phyloP scores from a whole-genome alignment of 1,140 invertebrate genomes.

The Drosophila burlai region DNA sequence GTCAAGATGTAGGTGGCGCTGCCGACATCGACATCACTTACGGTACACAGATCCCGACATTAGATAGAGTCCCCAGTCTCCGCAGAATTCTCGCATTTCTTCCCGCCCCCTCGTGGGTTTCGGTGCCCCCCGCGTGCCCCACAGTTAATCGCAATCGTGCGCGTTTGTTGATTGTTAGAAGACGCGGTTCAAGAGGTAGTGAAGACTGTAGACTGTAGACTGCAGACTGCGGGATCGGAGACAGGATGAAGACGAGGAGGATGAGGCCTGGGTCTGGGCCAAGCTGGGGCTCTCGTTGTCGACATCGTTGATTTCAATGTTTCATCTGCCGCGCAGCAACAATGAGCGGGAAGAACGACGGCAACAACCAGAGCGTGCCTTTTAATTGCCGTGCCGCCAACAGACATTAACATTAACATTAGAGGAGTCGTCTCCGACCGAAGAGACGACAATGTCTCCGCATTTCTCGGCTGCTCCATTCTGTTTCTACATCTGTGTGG shows the following conservation, averaged over 20 bases:
- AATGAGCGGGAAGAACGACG: conserved; percentile 37
- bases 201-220: not conserved
- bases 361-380: conserved; percentile 70
- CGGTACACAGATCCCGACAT: conserved; percentile 73
- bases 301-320: conserved; percentile 78
- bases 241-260: conserved; percentile 11
- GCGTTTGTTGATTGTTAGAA: conserved; percentile 71
- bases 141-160: conserved; percentile 65
- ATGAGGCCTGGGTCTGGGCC: conserved; percentile 17
- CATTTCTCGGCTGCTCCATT: conserved; percentile 26
- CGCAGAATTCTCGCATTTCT: conserved; percentile 29
- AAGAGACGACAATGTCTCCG: conserved; percentile 42
- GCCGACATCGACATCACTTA: conserved; percentile 76
- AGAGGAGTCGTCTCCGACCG: conserved; percentile 37
- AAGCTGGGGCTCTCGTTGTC: conserved; percentile 48
- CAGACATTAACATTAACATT: conserved; percentile 76
- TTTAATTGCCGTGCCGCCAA: conserved; percentile 80
- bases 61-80: conserved; percentile 54
- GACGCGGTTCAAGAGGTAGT: conserved; percentile 17
- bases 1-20: conserved; percentile 75
- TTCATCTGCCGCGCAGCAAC: conserved; percentile 75
- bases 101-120: conserved; percentile 13
- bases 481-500: conserved; percentile 53
- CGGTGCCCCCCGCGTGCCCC: not conserved
- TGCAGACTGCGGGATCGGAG: not conserved